Evolutionary conservation across 2,888 invertebrate genomes (phyloP), one percentile per base, ranked within the genome.

Genomic region (Nebria brevicollis): DNA sequence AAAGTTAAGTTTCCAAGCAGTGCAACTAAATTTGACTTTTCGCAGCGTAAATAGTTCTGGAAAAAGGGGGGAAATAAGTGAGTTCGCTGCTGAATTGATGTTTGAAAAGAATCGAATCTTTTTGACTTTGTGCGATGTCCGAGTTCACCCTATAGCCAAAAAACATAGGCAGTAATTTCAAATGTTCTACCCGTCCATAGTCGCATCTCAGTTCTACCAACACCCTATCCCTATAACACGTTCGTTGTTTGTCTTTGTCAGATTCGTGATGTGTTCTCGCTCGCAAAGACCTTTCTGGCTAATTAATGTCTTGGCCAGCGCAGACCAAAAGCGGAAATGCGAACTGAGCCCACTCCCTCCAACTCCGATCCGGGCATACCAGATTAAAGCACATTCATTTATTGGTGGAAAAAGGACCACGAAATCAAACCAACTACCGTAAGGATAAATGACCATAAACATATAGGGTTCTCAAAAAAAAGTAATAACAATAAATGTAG

Each of bases 351-450:
- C 8, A 8, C 54, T 8, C 2, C 54, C 13, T 54, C 54, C 54
- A 54, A 11, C 54, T 13, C 54, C 8, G 54, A 54, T 54, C 54
- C 54, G 54, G 54, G 54, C 13, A 54, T 26, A 68, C 26, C 72
- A 64, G 77, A 77, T 77, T 77, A 77, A 77, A 77, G 72, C 65
- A 77, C 77, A 72, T 77, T 54, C 65, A 77, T 77, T 77, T 77
- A 77, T 77, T 77, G 77, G 72, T 54, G 13, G 68, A 77, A 41
- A 64, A 66, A 64, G 77, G 66, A 20, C 11, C 25, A 72, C 70
- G 77, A 20, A 77, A 54, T 15, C 10, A 15, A n/a, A 26, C 20
- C 64, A 34, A 54, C 15, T 42, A n/a, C 6, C 65, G 75, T 66
- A 7, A 1, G 1, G 34, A 2, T 34, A 34, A 34, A 34, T 34